These are phyloP conservation scores for Gastrophryne carolinensis DNA, from an alignment of 2,797 vertebrate genomes.

Conservation along the genomic window DNA sequence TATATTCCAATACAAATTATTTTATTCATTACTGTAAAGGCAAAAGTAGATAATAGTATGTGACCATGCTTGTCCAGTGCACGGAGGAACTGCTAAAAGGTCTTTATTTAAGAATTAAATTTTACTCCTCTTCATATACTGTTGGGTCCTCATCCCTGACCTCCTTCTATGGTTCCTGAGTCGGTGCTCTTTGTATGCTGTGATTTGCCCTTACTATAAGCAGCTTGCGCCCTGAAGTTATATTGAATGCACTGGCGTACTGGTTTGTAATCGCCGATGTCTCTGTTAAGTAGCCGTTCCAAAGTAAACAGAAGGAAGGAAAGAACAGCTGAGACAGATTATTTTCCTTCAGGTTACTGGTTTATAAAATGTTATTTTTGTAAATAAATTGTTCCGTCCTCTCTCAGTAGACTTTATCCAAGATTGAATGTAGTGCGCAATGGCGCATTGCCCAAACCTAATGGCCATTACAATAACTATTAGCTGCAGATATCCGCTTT, in stretches of 20 bases:
- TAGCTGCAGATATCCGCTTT: constrained; percentile 3
- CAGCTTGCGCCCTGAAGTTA: not conserved
- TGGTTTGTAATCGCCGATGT: constrained; percentile 3
- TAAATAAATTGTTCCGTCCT: constrained; percentile 24
- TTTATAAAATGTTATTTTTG: constrained; percentile 50
- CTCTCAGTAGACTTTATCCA: constrained; percentile 14
- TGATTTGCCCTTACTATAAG: not conserved
- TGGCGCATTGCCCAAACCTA: constrained; percentile 24
- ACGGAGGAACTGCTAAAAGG: too few relatives aligned
- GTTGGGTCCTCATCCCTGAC: not conserved
- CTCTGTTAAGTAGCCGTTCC: constrained; percentile 27
- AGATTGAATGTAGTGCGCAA: constrained; percentile 8
- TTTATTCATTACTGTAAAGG: too few relatives aligned
- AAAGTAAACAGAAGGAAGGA: constrained; percentile 42
- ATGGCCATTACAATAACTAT: constrained; percentile 12
- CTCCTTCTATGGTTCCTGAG: not conserved
- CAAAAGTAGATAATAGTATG: too few relatives aligned
- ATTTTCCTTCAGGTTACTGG: constrained; percentile 45
- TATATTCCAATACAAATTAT: too few relatives aligned
- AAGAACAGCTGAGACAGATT: constrained; percentile 48
- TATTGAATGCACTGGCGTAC: not conserved
- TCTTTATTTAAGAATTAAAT: too few relatives aligned
- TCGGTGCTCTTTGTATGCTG: not conserved
- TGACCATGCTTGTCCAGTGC: too few relatives aligned
- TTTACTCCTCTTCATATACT: too few relatives aligned